These are phyloP conservation scores for Sinotaia quadrata DNA, from an alignment of 2,888 invertebrate genomes.

Conservation along the genomic window DNA sequence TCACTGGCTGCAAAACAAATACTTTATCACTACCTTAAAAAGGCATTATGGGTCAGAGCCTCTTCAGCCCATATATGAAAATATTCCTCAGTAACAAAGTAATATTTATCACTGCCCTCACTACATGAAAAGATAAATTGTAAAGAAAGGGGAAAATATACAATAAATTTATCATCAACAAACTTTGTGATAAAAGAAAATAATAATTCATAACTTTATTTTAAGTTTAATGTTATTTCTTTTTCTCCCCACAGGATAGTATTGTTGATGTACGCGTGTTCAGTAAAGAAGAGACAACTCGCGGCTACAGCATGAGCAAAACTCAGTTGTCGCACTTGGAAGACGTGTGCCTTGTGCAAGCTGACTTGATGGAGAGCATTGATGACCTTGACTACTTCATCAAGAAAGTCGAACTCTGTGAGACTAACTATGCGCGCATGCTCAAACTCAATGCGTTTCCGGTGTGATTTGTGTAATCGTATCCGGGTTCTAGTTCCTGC, in stretches of 20 bases:
- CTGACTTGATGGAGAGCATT: conserved; percentile 66
- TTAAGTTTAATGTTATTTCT: background rate
- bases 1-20: too few species aligned
- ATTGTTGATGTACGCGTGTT: conserved; percentile 68
- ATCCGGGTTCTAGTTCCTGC: too few species aligned
- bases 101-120: too few species aligned
- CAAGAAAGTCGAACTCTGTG: conserved; percentile 60
- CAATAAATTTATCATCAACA: too few species aligned
- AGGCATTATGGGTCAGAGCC: too few species aligned
- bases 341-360: conserved; percentile 67
- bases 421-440: conserved; percentile 51
- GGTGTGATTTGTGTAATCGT: background rate
- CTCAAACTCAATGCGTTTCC: conserved; percentile 20
- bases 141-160: too few species aligned
- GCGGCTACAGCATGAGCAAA: conserved; percentile 52
- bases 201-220: too few species aligned
- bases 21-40: too few species aligned
- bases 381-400: conserved; percentile 65
- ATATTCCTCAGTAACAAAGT: too few species aligned
- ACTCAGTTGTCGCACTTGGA: conserved; percentile 59
- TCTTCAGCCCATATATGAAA: too few species aligned
- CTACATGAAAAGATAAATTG: too few species aligned
- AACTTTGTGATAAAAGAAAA: too few species aligned
- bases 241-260: conserved; percentile 51
- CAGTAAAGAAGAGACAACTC: conserved; percentile 42